A percentile compares a stretch with the other conserved stretches of the same genome.
Conservation (phyloP, 2,888 invertebrate species). For the Polia nebulosa region DNA sequence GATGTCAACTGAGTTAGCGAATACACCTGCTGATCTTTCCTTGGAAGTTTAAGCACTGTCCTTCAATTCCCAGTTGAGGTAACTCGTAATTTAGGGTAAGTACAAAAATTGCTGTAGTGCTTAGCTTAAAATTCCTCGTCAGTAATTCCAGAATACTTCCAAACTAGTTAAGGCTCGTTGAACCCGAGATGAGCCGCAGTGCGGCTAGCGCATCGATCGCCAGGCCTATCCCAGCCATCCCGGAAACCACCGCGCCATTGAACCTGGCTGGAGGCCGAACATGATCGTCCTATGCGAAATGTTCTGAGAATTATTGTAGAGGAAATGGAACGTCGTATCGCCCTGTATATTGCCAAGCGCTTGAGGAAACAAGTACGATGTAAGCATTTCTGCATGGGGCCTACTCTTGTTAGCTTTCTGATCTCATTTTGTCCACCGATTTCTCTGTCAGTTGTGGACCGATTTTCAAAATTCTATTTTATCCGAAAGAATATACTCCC, state of each 20-base stretch:
- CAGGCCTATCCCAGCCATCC: constrained; percentile 69
- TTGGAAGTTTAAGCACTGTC: too few relatives aligned
- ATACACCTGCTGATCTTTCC: too few relatives aligned
- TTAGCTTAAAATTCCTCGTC: constrained; percentile 13
- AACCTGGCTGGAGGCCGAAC: constrained; percentile 50
- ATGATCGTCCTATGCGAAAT: constrained; percentile 40
- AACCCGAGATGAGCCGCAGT: constrained; percentile 75
- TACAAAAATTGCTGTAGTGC: constrained; percentile 9
- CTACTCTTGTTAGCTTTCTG: constrained; percentile 5
- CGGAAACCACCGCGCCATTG: constrained; percentile 61
- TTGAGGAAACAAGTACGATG: constrained; percentile 14
- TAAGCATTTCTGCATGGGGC: constrained; percentile 5
- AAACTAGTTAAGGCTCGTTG: constrained; percentile 57
- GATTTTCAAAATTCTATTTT: too few relatives aligned
- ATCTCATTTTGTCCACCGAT: too few relatives aligned
- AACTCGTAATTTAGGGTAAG: not conserved
- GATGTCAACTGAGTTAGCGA: too few relatives aligned
- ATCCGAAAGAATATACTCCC: too few relatives aligned
- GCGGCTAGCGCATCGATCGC: constrained; percentile 79
- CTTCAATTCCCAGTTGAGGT: not conserved
- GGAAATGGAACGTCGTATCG: constrained; percentile 33
- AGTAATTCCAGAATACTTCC: constrained; percentile 47
- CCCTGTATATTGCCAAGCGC: constrained; percentile 11
- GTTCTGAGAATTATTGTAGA: constrained; percentile 31
- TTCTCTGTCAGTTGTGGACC: too few relatives aligned